Evolutionary conservation across 2,888 invertebrate species (phyloP), one percentile per base, ranked within the genome.

Genomic region (Acanthosoma haemorrhoidale): DNA sequence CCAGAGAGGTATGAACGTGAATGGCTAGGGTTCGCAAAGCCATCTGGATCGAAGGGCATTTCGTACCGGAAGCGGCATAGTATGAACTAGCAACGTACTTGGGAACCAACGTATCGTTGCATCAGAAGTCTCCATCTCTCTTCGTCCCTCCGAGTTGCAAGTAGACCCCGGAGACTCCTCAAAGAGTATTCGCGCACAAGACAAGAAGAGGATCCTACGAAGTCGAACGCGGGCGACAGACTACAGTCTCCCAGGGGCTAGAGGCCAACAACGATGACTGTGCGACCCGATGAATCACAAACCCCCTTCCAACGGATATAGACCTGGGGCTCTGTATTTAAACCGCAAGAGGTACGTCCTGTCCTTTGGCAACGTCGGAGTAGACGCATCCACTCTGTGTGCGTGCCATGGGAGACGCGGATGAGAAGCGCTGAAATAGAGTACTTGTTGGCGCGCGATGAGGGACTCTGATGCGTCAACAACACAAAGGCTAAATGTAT

Each of bases 251-350:
- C 15, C 25, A 18, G 51, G 43, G 51, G 25, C 25, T 21, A 25
- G 51, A 29, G 51, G 51, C 51, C 51, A 51, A n/a, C n/a, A n/a
- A 15, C 25, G 51, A 51, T 51, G 51, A 51, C 25, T 51, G 51
- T 51, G 25, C 51, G 25, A 13, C n/a, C n/a, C n/a, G 51, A 51
- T 51, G 51, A 51, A 51, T 51, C 51, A n/a, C n/a, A 51, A 25
- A 51, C 51, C 51, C 51, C 51, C 51, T n/a, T 25, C 51, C 51
- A 51, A 51, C 51, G 51, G 51, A 29, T 25, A 51, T 51, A 51
- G 51, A 51, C 51, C 25, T n/a, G 13, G 25, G n/a, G n/a, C n/a
- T n/a, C 51, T 51, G 51, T 51, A 51, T 51, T 51, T 51, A 51
- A 51, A 25, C 51, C 51, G 8, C 25, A 51, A 51, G 51, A 51